Evolutionary conservation across 2,113 vertebrate species (phyloP).

Genomic region (Caranx ignobilis): DNA sequence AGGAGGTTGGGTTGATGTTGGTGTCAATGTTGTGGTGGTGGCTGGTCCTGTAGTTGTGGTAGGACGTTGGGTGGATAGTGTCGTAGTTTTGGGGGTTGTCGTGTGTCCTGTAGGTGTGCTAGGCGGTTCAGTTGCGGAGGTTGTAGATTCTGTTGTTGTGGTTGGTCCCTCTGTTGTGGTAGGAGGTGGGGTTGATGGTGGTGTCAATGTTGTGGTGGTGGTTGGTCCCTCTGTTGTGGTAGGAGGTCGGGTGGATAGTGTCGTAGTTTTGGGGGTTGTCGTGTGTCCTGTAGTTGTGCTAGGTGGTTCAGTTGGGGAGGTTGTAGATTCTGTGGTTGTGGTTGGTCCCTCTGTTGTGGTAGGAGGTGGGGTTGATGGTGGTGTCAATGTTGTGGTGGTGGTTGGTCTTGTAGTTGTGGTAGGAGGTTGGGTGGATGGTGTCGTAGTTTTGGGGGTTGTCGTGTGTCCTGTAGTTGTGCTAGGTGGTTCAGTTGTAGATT

Average conservation of each 20-base stretch:
- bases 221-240: background rate
- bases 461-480: background rate
- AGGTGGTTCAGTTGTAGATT: background rate
- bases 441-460: background rate
- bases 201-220: background rate
- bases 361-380: background rate
- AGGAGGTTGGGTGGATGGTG: background rate
- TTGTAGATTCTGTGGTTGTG: constrained; percentile 1
- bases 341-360: background rate
- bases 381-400: background rate
- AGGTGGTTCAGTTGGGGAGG: background rate
- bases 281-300: background rate
- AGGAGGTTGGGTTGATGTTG: background rate
- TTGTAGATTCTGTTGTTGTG: background rate
- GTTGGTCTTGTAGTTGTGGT: background rate
- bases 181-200: background rate
- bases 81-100: background rate
- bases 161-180: background rate
- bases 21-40: background rate
- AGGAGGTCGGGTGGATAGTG: fast-evolving
- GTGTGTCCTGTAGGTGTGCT: background rate
- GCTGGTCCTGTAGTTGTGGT: background rate
- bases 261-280: background rate
- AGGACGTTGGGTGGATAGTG: background rate
- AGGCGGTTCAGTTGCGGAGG: background rate